These are phyloP conservation scores for Steinernema khuongi DNA, from an alignment of 1,140 invertebrate genomes.

Conservation along the genomic window DNA sequence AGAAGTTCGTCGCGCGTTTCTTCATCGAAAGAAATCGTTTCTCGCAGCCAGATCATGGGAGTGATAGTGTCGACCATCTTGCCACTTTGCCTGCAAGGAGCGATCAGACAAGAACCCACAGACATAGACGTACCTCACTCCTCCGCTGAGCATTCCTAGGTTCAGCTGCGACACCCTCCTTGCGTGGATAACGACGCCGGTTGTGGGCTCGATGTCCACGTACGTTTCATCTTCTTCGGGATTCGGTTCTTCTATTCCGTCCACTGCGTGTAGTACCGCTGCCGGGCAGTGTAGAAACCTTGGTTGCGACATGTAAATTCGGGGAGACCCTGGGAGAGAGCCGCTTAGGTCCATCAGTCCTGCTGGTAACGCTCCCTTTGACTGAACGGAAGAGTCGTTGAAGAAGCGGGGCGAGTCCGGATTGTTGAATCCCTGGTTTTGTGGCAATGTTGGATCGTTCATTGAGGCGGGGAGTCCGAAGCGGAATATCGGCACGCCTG, in stretches of 20 bases:
- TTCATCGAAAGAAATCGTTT: slow-evolving; percentile 31
- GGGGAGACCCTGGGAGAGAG: slow-evolving; percentile 48
- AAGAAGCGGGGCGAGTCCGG: slow-evolving; percentile 45
- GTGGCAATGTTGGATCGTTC: slow-evolving; percentile 39
- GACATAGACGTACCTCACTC: slow-evolving; percentile 35
- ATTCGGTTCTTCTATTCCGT: slow-evolving; percentile 32
- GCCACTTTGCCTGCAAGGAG: slow-evolving; percentile 20
- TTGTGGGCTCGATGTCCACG: slow-evolving; percentile 51
- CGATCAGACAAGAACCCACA: slow-evolving; percentile 14
- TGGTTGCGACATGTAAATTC: slow-evolving; percentile 51
- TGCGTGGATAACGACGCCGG: slow-evolving; percentile 48
- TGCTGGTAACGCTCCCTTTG: slow-evolving; percentile 45
- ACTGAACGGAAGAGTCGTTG: slow-evolving; percentile 46
- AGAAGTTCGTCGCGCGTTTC: slow-evolving; percentile 32
- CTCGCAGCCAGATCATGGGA: slow-evolving; percentile 37
- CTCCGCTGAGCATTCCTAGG: slow-evolving; percentile 51
- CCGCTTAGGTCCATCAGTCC: slow-evolving; percentile 50
- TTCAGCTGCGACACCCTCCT: slow-evolving; percentile 50
- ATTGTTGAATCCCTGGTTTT: slow-evolving; percentile 51
- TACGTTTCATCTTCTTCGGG: slow-evolving; percentile 45
- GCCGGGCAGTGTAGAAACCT: slow-evolving; percentile 48
- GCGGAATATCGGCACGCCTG: slow-evolving; percentile 41
- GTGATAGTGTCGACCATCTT: slow-evolving; percentile 25
- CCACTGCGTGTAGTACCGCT: slow-evolving; percentile 34
- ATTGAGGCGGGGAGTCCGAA: slow-evolving; percentile 39